A percentile compares a stretch with the other conserved stretches of the same genome.
Conservation (phyloP, 2,113 vertebrate genomes). For the Zosterops pallidus region DNA sequence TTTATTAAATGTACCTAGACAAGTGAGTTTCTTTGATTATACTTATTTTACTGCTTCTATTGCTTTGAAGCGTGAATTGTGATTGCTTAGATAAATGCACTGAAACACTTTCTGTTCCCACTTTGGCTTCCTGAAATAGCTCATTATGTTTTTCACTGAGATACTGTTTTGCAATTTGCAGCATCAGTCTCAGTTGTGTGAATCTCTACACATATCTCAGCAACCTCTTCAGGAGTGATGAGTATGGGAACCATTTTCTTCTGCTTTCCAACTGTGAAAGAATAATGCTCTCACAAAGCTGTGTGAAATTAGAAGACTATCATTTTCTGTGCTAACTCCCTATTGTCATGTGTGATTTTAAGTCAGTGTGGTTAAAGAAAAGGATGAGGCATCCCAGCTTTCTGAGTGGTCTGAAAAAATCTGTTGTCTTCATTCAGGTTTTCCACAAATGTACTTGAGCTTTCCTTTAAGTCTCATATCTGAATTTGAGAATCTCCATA, state of each 20-base stretch:
- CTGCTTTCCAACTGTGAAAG: conserved; percentile 1
- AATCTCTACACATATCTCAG: background rate
- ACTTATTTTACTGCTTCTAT: background rate
- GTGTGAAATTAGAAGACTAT: background rate
- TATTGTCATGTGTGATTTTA: background rate
- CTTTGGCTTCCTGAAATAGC: background rate
- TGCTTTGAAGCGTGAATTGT: background rate
- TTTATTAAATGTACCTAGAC: background rate
- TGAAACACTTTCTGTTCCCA: background rate
- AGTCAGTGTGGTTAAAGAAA: background rate
- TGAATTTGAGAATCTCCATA: background rate
- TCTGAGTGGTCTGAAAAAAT: background rate
- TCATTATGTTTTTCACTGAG: conserved; percentile 1
- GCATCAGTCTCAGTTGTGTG: background rate
- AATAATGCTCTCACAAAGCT: background rate
- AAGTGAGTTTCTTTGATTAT: background rate
- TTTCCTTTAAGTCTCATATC: background rate
- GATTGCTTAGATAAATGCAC: background rate
- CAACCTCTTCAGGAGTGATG: background rate
- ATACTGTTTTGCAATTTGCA: conserved; percentile 3
- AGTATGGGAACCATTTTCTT: background rate
- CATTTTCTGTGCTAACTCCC: background rate
- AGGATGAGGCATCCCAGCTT: background rate
- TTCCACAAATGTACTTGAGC: background rate
- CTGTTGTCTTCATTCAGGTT: background rate